Base-by-base conservation (phyloP, 2,113 vertebrate species). In the Atractosteus spatula region DNA sequence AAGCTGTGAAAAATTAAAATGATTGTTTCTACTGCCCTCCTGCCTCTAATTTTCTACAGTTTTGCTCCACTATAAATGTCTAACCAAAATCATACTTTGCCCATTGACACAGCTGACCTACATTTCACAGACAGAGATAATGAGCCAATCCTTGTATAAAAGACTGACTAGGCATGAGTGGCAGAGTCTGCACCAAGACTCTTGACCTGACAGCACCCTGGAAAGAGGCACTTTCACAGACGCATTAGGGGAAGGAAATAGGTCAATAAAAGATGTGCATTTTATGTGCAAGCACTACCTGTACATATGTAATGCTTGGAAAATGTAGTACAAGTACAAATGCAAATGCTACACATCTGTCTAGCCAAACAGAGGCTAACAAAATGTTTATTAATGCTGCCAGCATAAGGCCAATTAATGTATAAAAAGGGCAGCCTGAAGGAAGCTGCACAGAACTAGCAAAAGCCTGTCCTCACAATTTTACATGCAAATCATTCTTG, bases 71-170 rank as follows among this genome's bases (percentile, higher is more conserved):
- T 86, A 82, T 79, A 74, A 89, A 84, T 80, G 78, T 76, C 80
- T 81, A 79, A 78, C 75, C 82, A 79, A 86, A 86, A 87, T 86
- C 88, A 87, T 29, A 92, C 89, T 88, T 91, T 91, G 87, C 82
- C 78, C 82, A 79, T 77, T 80, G 82, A 83, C 82, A 76, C 80
- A 54, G 76, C 64, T 72, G 78, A 81, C 80, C 78, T 76, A 77
- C 82, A 84, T 76, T 72, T 82, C 81, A 81, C 83, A 84, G 82
- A 73, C 79, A 71, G 78, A 83, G 76, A 82, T 84, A 84, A 90
- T 87, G 83, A 90, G 74, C 65, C 75, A 71, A 29, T 76, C 77
- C 76, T 73, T 77, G 79, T 79, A 71, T 80, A 59, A n/a, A 59
- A 14, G 13, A 59, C 41, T 16, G 67, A 72, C 75, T 68, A 41